Evolutionary conservation across 2,113 vertebrate species (phyloP), one percentile per base, ranked within the genome.

Genomic region (Seriola dumerili): DNA sequence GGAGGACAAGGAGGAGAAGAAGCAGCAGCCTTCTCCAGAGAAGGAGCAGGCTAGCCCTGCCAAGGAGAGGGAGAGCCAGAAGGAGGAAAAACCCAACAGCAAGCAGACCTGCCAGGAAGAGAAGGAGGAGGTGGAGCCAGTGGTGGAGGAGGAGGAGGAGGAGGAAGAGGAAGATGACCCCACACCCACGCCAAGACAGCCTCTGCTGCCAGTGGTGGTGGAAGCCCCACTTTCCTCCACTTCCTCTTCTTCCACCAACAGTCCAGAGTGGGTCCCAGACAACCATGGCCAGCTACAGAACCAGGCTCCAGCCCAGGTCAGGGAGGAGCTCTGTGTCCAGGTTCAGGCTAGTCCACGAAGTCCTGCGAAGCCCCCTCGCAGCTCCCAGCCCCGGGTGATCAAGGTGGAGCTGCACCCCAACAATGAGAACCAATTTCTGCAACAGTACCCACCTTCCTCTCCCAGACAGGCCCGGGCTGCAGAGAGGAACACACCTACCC

Each of bases 381-480:
- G 89, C 87, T 71, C 85, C 61, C 90, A 93, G 71, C 89, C 89
- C 13, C 76, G 92, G 42, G 94, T 95, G 5, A 91, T 92, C 66
- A 89, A 93, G 55, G 88, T 93, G 25, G 93, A 95, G 76, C 84
- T 92, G 64, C 92, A 94, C 78, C 92, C 92, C 25, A 94, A 95
- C 89, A 92, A 95, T 0, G 93, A 94, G 86, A 94, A 95, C 85
- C 94, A 94, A 88, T 93, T 93, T 81, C 66, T 94, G 76, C 91
- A 92, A 21, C 91, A 91, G 80, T 84, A 85, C 91, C 87, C 93
- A 59, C 81, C 95, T 14, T 92, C 93, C 9, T 94, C 93, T 13
- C 90, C 92, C 2, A 94, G 89, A 85, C 97, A 96, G 85, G 80
- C 94, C 1, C 96, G 96, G 77, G 95, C 96, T 0, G 96, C 96